A percentile compares a stretch with the other conserved stretches of the same genome.
These are phyloP conservation scores for Hirundo rustica DNA, from an alignment of 2,797 vertebrate species.

Conservation along the genomic window DNA sequence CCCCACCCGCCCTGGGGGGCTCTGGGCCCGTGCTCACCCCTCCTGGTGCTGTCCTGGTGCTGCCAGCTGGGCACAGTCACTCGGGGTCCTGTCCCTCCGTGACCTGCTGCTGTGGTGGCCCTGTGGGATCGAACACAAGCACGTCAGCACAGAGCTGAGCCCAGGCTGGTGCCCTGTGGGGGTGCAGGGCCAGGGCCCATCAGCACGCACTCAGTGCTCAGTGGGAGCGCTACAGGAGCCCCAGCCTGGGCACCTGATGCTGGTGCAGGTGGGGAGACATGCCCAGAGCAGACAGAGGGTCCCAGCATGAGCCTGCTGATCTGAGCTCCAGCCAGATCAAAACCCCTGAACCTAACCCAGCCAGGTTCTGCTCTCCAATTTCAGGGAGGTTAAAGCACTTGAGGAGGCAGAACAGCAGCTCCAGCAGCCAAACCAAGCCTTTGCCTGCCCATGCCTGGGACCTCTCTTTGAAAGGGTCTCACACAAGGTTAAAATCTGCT, in stretches of 20 bases:
- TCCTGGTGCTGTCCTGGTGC: neutral
- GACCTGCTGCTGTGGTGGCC: constrained; percentile 7
- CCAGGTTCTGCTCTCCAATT: neutral
- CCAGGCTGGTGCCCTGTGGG: neutral
- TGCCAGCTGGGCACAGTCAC: constrained; percentile 5
- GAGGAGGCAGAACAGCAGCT: neutral
- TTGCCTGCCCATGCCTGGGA: neutral
- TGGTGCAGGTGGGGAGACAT: neutral
- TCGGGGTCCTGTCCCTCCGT: neutral
- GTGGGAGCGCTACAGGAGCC: neutral
- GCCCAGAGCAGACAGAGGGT: neutral
- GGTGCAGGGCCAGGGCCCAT: neutral
- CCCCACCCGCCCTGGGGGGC: neutral
- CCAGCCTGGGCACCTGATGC: neutral
- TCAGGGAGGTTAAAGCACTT: neutral
- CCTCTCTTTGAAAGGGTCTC: neutral
- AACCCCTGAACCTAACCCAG: neutral
- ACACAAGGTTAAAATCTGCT: neutral
- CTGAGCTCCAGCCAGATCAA: neutral
- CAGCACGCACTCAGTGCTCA: neutral
- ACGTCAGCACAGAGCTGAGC: neutral
- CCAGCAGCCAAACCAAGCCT: neutral
- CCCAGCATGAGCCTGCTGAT: neutral
- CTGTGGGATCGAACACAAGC: constrained; percentile 22
- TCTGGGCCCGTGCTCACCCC: neutral